Conservation (phyloP, 1,140 invertebrate genomes). For the Drosophila sucinea region DNA sequence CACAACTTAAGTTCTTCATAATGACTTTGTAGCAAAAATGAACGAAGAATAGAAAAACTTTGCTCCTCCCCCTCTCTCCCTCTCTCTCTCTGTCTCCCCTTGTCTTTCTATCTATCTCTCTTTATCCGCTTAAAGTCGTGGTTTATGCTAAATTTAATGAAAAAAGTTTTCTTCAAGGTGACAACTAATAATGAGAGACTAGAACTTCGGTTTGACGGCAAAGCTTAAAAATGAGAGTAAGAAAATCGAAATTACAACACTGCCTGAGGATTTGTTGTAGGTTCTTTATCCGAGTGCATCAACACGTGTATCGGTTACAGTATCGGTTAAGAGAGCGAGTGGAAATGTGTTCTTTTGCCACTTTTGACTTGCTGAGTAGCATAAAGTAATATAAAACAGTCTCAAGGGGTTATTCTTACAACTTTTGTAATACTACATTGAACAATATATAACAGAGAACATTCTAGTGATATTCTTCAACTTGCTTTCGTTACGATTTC, state of each 20-base stretch:
- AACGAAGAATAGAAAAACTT: conserved; percentile 12
- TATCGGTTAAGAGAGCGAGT: no score
- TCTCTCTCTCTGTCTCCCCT: no score
- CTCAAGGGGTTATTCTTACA: no score
- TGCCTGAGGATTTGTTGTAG: background rate
- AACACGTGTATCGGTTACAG: no score
- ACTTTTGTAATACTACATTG: no score
- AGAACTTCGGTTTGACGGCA: background rate
- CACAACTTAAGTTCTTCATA: conserved; percentile 75
- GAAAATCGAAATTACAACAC: background rate
- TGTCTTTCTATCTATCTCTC: background rate
- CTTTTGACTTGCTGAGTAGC: no score
- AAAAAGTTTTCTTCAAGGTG: conserved; percentile 59
- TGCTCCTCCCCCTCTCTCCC: background rate
- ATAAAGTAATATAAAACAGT: no score
- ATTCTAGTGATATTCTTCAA: no score
- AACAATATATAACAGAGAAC: no score
- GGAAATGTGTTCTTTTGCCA: no score
- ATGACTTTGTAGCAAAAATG: conserved; percentile 62
- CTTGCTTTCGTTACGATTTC: no score
- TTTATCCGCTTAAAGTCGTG: conserved; percentile 45
- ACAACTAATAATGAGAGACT: conserved; percentile 16
- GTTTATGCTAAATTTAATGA: conserved; percentile 55
- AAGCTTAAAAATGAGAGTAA: background rate
- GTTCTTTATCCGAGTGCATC: no score